A percentile compares a stretch with the other conserved stretches of the same genome.
Conservation (phyloP, 2,797 vertebrate genomes). For the Bovichtus variegatus region DNA sequence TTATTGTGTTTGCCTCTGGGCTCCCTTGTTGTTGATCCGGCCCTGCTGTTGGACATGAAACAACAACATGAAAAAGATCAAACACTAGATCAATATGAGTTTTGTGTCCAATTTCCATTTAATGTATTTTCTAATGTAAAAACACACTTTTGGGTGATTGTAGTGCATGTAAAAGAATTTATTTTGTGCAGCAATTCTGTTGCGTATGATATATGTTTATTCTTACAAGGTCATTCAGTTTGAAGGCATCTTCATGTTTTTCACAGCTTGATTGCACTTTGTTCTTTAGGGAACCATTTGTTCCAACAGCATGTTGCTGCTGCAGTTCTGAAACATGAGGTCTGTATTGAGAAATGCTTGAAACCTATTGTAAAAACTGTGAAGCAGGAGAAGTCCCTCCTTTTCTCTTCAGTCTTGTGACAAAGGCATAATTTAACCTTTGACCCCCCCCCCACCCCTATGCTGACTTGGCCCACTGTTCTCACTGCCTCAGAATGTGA, state of each 20-base stretch:
- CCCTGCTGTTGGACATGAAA: background rate
- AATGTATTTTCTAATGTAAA: background rate
- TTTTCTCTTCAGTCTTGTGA: conserved; percentile 31
- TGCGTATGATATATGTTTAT: background rate
- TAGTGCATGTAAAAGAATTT: background rate
- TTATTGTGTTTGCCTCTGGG: background rate
- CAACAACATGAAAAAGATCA: too few species aligned
- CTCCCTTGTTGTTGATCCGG: background rate
- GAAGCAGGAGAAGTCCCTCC: background rate
- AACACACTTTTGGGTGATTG: background rate
- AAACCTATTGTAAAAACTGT: conserved; percentile 21
- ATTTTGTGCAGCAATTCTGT: background rate
- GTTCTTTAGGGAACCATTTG: background rate
- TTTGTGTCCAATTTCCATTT: background rate
- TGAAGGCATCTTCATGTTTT: background rate
- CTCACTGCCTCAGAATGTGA: background rate
- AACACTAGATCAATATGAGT: too few species aligned
- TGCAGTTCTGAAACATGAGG: background rate
- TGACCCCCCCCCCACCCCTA: conserved; percentile 24
- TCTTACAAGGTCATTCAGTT: too few species aligned
- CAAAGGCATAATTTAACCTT: conserved; percentile 46
- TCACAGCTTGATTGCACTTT: background rate
- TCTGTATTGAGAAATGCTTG: conserved; percentile 7
- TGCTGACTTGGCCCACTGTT: conserved; percentile 31
- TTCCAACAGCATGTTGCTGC: background rate